A percentile compares a stretch with the other conserved stretches of the same genome.
phyloP scores from a whole-genome alignment of 2,113 vertebrate species.

The Dascyllus trimaculatus region DNA sequence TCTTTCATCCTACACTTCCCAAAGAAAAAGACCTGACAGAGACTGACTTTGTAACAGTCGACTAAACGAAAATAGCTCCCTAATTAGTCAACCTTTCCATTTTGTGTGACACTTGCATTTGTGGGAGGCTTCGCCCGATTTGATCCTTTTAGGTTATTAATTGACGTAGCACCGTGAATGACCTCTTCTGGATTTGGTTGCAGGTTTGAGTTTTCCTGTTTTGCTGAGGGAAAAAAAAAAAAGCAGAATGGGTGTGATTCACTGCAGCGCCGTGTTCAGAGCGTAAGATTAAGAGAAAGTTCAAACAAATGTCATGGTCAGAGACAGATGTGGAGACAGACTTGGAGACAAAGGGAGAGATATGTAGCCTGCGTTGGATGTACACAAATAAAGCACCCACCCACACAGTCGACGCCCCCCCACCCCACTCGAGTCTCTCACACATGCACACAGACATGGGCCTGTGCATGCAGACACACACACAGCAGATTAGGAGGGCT shows the following conservation, averaged over 20 bases:
- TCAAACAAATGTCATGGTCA: conserved; percentile 69
- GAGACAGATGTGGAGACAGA: conserved; percentile 35
- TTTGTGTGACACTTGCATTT: conserved; percentile 18
- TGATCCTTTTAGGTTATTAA: conserved; percentile 44
- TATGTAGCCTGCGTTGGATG: conserved; percentile 32
- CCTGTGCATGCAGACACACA: conserved; percentile 32
- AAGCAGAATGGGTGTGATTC: conserved; percentile 22
- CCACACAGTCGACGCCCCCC: conserved; percentile 1
- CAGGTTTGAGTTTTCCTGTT: conserved; percentile 32
- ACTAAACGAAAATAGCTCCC: conserved; percentile 33
- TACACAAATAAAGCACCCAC: conserved; percentile 46
- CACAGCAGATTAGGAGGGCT: conserved; percentile 65
- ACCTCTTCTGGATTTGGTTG: conserved; percentile 29
- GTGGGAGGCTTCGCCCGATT: conserved; percentile 7
- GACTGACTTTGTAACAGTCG: conserved; percentile 22
- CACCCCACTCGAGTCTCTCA: not conserved
- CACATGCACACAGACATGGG: conserved; percentile 33
- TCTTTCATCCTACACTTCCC: conserved; percentile 21
- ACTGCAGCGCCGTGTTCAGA: conserved; percentile 36
- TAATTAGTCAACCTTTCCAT: conserved; percentile 48
- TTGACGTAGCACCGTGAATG: conserved; percentile 42
- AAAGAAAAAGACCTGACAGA: conserved; percentile 18
- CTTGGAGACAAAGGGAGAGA: conserved; percentile 46
- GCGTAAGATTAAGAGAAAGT: conserved; percentile 63
- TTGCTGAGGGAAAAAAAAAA: conserved; percentile 16